A percentile compares a stretch with the other conserved stretches of the same genome.
phyloP scores from a whole-genome alignment of 2,888 invertebrate genomes.

The Drosophila nigricruria region DNA sequence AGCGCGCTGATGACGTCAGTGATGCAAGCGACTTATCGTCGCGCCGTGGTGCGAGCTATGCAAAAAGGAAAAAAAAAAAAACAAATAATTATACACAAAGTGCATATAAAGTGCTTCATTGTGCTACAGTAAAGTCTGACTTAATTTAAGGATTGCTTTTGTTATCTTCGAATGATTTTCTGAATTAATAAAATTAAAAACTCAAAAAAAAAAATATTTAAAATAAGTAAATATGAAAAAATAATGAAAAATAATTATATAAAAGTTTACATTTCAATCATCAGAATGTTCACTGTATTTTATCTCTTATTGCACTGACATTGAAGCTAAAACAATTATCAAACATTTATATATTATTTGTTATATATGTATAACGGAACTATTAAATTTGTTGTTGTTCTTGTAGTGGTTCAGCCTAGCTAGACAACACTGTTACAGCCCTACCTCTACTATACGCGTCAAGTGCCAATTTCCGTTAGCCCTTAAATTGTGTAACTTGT shows the following conservation, averaged over 20 bases:
- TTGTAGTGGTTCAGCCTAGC: not conserved
- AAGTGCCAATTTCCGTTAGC: conserved; percentile 48
- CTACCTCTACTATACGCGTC: conserved; percentile 31
- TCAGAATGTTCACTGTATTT: not conserved
- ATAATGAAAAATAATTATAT: no score
- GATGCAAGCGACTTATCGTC: conserved; percentile 22
- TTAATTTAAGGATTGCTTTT: not conserved
- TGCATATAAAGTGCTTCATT: conserved; percentile 8
- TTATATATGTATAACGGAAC: not conserved
- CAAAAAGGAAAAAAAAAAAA: conserved; percentile 9
- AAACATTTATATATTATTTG: not conserved
- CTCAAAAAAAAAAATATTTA: not conserved
- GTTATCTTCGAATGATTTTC: not conserved
- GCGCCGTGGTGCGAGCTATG: conserved; percentile 32
- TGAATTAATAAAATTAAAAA: not conserved
- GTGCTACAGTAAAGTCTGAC: not conserved
- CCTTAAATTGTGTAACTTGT: conserved; percentile 7
- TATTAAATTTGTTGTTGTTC: not conserved
- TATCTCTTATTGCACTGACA: not conserved
- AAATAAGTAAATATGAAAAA: not conserved
- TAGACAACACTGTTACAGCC: conserved; percentile 13
- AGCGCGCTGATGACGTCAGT: conserved; percentile 49
- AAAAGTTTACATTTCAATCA: not conserved
- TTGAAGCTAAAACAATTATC: not conserved
- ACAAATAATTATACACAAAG: conserved; percentile 19